Evolutionary conservation across 2,797 vertebrate species (phyloP), one percentile per base, ranked within the genome.

Genomic region (Melanotaenia pygmaea): DNA sequence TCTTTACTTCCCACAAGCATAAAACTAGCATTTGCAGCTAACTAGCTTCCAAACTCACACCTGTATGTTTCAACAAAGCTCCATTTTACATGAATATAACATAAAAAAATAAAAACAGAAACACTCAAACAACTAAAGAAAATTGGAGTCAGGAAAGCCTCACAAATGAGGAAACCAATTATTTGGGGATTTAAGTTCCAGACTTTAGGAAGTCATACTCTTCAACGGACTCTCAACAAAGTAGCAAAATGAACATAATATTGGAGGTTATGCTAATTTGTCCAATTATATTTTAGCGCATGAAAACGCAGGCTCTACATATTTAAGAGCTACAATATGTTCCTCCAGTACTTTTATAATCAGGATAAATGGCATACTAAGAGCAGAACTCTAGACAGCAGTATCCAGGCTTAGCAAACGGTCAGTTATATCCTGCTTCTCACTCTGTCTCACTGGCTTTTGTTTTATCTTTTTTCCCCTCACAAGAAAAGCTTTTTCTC

Each of bases 391-490:
- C 24, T 20, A 54, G 43, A 63, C 37, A n/a, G 32, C 62, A 67
- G 40, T 54, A 67, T 63, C 26, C 14, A 13, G 34, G 60, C 51
- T 59, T 57, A 37, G 50, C 1, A 20, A 75, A 69, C 8, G 20
- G 50, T 70, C 67, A 57, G 32, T 72, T 76, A 59, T 22, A 37
- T 65, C 59, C 24, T 14, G 26, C 37, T 57, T 71, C 59, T 64
- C 47, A 14, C 18, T 2, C 53, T 34, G 34, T 64, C 53, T 56
- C 35, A 24, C 53, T 54, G 20, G 64, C 47, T 60, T 70, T 69
- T 64, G 30, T 50, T 63, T 72, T 70, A 6, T 57, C 47, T 66
- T 71, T 45, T 45, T 35, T 26, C 67, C 59, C 56, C 18, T 65
- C 68, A 50, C 18, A 60, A n/a, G 38, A 63, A 65, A 50, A 13